Evolutionary conservation across 2,113 vertebrate genomes (phyloP), one percentile per base, ranked within the genome.

Genomic region (Nansenia antarctica): DNA sequence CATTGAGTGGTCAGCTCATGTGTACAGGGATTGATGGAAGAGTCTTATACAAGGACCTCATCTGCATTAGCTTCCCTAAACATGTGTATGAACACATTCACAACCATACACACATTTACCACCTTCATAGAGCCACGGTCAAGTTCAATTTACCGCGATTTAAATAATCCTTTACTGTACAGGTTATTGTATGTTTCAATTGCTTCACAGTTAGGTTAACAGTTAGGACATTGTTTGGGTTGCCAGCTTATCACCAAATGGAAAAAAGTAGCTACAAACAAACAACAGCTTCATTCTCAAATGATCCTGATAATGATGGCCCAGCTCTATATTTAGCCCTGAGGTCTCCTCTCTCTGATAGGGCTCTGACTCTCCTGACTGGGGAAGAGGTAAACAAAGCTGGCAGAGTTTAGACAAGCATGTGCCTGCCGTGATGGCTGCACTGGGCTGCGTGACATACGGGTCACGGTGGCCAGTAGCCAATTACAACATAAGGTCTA

Each of bases 261-360:
- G 45, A 69, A 62, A 66, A 72, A 68, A 64, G 64, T 27, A 59
- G 62, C 55, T 57, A 3, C 5, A 55, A 77, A 72, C 61, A 76
- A 83, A 70, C 65, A 75, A 42, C 35, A 65, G 69, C 76, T 82
- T 79, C 62, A 61, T 60, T 80, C 69, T 76, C 42, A 81, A 86
- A 87, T 78, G 77, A 83, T 82, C 72, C 80, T 78, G 74, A 84
- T 85, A 85, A 85, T 86, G 79, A 82, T 62, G 69, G 73, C 54
- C 60, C 58, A n/a, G 2, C 34, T 62, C 67, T 79, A 84, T 73
- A 81, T 86, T 85, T 83, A 77, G 72, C 53, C 52, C 49, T 49
- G 20, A 9, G 22, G 4, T n/a, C 9, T 49, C 3, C 34, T 70
- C 62, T 77, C 70, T 60, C 34, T 74, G 62, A 67, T 39, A 72